These are phyloP conservation scores for Macrophya annulata DNA, from an alignment of 2,888 invertebrate genomes.

Conservation along the genomic window DNA sequence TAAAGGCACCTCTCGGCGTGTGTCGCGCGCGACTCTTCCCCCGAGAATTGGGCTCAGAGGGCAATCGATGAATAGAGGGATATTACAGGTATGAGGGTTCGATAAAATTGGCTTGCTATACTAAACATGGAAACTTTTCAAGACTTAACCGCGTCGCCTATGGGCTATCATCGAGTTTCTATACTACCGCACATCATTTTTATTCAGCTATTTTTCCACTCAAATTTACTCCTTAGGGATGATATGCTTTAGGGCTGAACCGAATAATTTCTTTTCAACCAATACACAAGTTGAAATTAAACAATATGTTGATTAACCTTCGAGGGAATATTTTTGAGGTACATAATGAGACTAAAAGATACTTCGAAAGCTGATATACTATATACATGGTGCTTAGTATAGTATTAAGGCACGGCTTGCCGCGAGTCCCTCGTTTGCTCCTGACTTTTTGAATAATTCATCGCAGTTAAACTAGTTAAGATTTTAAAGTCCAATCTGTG, in stretches of 20 bases:
- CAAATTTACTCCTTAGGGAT: background rate
- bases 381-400: slow-evolving; percentile 20
- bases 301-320: background rate
- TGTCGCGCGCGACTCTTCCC: slow-evolving; percentile 39
- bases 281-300: background rate
- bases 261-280: background rate
- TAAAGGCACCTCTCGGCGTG: slow-evolving; percentile 60
- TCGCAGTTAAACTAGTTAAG: slow-evolving; percentile 44
- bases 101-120: slow-evolving; percentile 19
- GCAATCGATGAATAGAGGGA: slow-evolving; percentile 37
- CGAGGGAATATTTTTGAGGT: slow-evolving; percentile 1
- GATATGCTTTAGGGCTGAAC: background rate
- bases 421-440: slow-evolving; percentile 31
- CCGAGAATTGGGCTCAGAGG: slow-evolving; percentile 32
- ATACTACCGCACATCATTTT: background rate
- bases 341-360: slow-evolving; percentile 4
- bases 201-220: background rate
- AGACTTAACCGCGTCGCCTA: background rate
- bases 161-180: slow-evolving; percentile 13
- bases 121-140: slow-evolving; percentile 21
- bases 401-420: slow-evolving; percentile 27
- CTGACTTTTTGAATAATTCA: slow-evolving; percentile 45
- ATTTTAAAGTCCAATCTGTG: slow-evolving; percentile 45
- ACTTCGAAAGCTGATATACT: slow-evolving; percentile 8
- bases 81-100: slow-evolving; percentile 11